Evolutionary conservation across 2,888 invertebrate species (phyloP).

Genomic region (Drosophila pegasa): DNA sequence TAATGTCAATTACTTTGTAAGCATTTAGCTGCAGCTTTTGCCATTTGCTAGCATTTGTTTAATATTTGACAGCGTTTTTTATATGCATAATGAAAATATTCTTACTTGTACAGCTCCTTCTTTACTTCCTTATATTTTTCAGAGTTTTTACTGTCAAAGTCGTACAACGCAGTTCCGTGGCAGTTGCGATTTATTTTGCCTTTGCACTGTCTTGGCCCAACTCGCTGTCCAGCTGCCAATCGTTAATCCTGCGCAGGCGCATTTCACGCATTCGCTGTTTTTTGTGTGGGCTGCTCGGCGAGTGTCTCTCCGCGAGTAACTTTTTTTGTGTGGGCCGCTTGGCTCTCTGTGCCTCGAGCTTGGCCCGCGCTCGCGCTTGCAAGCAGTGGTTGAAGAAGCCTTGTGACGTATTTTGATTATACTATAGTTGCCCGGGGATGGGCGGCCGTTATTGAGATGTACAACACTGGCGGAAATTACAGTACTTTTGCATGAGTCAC

Average conservation of each 20-base stretch:
- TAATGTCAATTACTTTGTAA: not conserved
- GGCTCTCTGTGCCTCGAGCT: not conserved
- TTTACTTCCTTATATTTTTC: not conserved
- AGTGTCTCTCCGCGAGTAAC: slow-evolving; percentile 10
- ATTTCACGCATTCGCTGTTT: slow-evolving; percentile 21
- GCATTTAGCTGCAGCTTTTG: not conserved
- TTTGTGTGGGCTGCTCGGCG: slow-evolving; percentile 52
- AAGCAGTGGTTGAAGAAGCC: slow-evolving; percentile 47
- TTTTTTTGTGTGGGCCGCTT: not conserved
- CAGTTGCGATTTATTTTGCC: slow-evolving; percentile 60
- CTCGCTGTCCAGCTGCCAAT: slow-evolving; percentile 58
- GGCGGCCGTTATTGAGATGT: slow-evolving; percentile 1
- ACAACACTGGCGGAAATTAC: slow-evolving; percentile 8
- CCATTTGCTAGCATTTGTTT: not conserved
- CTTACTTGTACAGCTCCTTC: slow-evolving; percentile 12
- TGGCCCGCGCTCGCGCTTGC: not conserved
- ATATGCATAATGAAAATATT: not conserved
- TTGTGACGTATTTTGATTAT: slow-evolving; percentile 62
- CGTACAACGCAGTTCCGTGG: slow-evolving; percentile 50
- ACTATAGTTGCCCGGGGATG: not conserved
- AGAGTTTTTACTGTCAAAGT: slow-evolving; percentile 3
- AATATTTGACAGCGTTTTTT: too few species aligned
- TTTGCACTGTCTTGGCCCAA: slow-evolving; percentile 47
- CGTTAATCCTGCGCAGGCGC: slow-evolving; percentile 75
- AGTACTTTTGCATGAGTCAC: slow-evolving; percentile 7